A percentile compares a stretch with the other conserved stretches of the same genome.
These are phyloP conservation scores for Hartigia nigra DNA, from an alignment of 2,888 invertebrate species.

Conservation along the genomic window DNA sequence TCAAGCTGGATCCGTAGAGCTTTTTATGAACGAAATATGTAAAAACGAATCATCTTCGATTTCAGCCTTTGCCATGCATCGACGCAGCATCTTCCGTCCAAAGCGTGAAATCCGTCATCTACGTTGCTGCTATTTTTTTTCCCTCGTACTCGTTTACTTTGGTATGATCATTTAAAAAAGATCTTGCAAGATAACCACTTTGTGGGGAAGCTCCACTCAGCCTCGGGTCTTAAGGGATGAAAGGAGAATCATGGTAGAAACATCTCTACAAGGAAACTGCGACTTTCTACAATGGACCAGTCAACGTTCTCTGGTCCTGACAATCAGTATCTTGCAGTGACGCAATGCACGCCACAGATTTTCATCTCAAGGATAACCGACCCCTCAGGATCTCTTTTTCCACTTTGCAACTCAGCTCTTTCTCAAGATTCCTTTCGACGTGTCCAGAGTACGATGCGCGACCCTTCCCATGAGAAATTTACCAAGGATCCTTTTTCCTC, in stretches of 20 bases:
- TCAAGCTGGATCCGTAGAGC: neutral
- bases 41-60: neutral
- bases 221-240: neutral
- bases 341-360: slow-evolving; percentile 25
- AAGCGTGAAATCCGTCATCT: neutral
- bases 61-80: neutral
- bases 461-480: neutral
- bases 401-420: neutral
- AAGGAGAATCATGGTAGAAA: neutral
- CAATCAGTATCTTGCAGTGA: neutral
- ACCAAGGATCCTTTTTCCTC: neutral
- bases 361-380: slow-evolving; percentile 22
- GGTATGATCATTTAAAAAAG: neutral
- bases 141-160: neutral
- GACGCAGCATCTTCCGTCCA: neutral
- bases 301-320: neutral
- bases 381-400: neutral
- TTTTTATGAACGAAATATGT: neutral
- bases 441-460: neutral
- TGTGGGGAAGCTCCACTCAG: neutral
- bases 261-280: neutral
- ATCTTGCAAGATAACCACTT: neutral
- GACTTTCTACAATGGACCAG: neutral
- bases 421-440: neutral
- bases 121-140: neutral